Evolutionary conservation across 2,797 vertebrate genomes (phyloP).

Genomic region (Etheostoma perlongum): DNA sequence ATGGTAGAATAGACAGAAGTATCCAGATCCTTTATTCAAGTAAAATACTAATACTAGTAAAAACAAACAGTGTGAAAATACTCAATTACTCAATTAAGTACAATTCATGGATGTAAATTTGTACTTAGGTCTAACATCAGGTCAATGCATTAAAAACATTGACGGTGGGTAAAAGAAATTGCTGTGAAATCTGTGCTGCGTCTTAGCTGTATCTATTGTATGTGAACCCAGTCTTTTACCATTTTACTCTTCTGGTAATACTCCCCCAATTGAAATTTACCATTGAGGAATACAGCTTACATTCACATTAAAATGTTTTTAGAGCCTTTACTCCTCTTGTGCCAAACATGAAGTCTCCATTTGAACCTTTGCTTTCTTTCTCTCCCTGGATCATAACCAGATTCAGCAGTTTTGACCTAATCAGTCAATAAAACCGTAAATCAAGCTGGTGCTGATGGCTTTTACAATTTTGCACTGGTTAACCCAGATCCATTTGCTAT

Average conservation of each 20-base stretch:
- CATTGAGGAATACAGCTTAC: conserved; percentile 40
- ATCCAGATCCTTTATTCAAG: background rate
- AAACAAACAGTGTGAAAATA: background rate
- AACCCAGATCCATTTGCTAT: conserved; percentile 47
- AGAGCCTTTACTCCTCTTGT: conserved; percentile 44
- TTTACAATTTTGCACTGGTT: conserved; percentile 59
- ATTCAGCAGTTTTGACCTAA: conserved; percentile 71
- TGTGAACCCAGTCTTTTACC: conserved; percentile 24
- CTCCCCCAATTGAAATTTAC: conserved; percentile 43
- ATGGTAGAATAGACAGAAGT: background rate
- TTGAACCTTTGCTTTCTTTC: conserved; percentile 36
- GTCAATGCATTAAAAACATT: conserved; percentile 28
- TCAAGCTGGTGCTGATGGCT: conserved; percentile 57
- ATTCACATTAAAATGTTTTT: conserved; percentile 54
- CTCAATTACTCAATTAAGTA: background rate
- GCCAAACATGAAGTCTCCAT: conserved; percentile 48
- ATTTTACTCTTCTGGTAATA: conserved; percentile 17
- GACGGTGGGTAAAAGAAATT: conserved; percentile 10
- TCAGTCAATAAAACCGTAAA: conserved; percentile 69
- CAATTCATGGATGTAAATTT: background rate
- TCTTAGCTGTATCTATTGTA: conserved; percentile 22
- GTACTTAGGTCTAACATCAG: background rate
- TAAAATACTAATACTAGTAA: background rate
- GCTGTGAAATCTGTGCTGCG: conserved; percentile 14
- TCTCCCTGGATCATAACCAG: conserved; percentile 51